These are phyloP conservation scores for Macrosteles quadrilineatus DNA, from an alignment of 1,140 invertebrate genomes.

Conservation along the genomic window DNA sequence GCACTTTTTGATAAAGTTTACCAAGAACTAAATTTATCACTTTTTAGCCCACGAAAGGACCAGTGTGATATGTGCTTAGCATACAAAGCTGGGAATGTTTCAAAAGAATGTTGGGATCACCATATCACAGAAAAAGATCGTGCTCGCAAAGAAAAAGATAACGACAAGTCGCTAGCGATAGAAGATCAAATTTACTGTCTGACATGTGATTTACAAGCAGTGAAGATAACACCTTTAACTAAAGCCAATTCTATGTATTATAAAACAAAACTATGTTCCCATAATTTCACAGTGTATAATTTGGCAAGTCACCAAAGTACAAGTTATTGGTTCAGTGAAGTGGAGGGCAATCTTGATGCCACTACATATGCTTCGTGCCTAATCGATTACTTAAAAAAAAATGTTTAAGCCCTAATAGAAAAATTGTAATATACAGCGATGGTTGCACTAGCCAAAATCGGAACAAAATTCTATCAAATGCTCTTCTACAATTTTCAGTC, in stretches of 20 bases:
- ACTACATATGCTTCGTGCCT: slow-evolving; percentile 48
- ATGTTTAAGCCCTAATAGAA: slow-evolving; percentile 10
- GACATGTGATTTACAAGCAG: slow-evolving; percentile 49
- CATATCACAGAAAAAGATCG: slow-evolving; percentile 37
- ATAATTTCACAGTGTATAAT: slow-evolving; percentile 54
- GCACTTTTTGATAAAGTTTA: slow-evolving; percentile 17
- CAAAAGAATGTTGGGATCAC: slow-evolving; percentile 34
- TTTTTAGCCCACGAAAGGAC: slow-evolving; percentile 41
- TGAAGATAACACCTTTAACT: slow-evolving; percentile 47
- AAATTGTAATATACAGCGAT: slow-evolving; percentile 37
- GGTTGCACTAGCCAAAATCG: slow-evolving; percentile 42
- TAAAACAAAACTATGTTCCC: slow-evolving; percentile 50
- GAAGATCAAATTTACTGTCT: slow-evolving; percentile 36
- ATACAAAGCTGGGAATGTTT: slow-evolving; percentile 36
- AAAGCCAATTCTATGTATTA: slow-evolving; percentile 50
- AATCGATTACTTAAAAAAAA: slow-evolving; percentile 43
- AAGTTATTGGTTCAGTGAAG: slow-evolving; percentile 52
- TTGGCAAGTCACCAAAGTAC: slow-evolving; percentile 42
- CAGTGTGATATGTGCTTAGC: slow-evolving; percentile 41
- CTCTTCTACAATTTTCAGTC: slow-evolving; percentile 18
- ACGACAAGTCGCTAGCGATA: slow-evolving; percentile 38
- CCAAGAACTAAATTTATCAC: slow-evolving; percentile 36
- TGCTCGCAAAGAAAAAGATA: slow-evolving; percentile 37
- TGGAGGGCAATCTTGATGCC: slow-evolving; percentile 48
- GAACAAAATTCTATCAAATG: slow-evolving; percentile 26